Evolutionary conservation across 2,113 vertebrate genomes (phyloP).

Genomic region (Pelusios castaneus): DNA sequence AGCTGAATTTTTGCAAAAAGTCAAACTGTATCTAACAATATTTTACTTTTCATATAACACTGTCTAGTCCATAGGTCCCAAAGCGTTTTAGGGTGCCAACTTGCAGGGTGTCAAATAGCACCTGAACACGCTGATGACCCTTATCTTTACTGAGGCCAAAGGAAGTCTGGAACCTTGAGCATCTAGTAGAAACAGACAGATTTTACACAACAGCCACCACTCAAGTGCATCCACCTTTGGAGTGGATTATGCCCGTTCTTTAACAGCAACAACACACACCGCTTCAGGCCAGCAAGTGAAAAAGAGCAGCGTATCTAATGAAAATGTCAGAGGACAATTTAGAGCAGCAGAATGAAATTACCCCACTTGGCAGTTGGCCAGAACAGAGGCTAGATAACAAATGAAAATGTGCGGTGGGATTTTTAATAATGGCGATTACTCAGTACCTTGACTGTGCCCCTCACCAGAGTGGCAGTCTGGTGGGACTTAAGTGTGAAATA

Average conservation of each 20-base stretch:
- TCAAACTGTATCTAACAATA: not conserved
- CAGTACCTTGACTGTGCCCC: not conserved
- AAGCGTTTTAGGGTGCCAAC: not conserved
- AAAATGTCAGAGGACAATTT: not conserved
- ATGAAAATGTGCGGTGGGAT: not conserved
- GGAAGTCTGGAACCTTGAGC: not conserved
- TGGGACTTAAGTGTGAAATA: not conserved
- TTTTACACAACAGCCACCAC: not conserved
- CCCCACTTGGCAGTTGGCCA: not conserved
- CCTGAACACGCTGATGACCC: not conserved
- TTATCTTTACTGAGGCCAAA: not conserved
- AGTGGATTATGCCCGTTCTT: not conserved
- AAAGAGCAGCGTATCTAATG: not conserved
- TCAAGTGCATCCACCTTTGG: not conserved
- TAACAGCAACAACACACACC: not conserved
- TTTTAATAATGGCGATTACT: not conserved
- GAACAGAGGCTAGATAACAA: not conserved
- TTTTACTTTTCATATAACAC: not conserved
- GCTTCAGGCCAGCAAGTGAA: not conserved
- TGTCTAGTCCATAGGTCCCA: not conserved
- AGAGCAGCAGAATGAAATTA: not conserved
- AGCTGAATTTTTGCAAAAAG: not conserved
- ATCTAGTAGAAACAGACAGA: not conserved
- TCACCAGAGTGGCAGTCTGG: not conserved
- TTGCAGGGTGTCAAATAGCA: not conserved